Percentiles rank a stretch among this genome's conserved stretches.
phyloP scores from a whole-genome alignment of 1,140 invertebrate genomes.

The Pseudomyrmex dendroicus region DNA sequence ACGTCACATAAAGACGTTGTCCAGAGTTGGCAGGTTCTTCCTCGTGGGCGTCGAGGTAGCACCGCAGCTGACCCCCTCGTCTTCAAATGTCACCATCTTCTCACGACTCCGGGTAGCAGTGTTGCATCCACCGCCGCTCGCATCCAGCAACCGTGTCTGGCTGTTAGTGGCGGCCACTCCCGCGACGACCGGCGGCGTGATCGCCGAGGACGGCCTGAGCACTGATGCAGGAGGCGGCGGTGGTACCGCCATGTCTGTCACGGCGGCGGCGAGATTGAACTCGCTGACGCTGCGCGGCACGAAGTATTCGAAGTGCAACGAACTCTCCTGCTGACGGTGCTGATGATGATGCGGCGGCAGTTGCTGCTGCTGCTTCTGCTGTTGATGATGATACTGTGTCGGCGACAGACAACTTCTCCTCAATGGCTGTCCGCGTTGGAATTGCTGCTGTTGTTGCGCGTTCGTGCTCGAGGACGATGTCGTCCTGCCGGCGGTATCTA shows the following conservation, averaged over 20 bases:
- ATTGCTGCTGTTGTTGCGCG: conserved; percentile 77
- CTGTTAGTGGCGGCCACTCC: conserved; percentile 60
- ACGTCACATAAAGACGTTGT: conserved; percentile 89
- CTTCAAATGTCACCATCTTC: conserved; percentile 94
- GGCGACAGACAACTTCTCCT: conserved; percentile 86
- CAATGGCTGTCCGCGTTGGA: conserved; percentile 88
- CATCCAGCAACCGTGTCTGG: conserved; percentile 76
- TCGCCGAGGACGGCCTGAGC: conserved; percentile 69
- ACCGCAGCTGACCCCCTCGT: conserved; percentile 86
- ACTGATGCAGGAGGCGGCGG: conserved; percentile 82
- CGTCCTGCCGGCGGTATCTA: conserved; percentile 77
- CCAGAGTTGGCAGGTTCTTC: conserved; percentile 78
- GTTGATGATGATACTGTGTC: conserved; percentile 76
- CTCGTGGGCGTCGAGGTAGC: conserved; percentile 81
- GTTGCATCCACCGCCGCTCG: conserved; percentile 67
- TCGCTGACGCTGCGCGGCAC: conserved; percentile 93
- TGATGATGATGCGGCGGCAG: conserved; percentile 80
- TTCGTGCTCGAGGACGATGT: conserved; percentile 60
- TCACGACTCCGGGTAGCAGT: conserved; percentile 86
- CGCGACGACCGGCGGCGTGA: conserved; percentile 67
- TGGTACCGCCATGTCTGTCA: conserved; percentile 84
- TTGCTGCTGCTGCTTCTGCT: conserved; percentile 69
- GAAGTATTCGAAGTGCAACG: conserved; percentile 91
- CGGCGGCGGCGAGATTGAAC: conserved; percentile 89
- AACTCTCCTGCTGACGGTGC: conserved; percentile 82